phyloP scores from a whole-genome alignment of 2,888 invertebrate species.

The Chaitophorus viminalis region DNA sequence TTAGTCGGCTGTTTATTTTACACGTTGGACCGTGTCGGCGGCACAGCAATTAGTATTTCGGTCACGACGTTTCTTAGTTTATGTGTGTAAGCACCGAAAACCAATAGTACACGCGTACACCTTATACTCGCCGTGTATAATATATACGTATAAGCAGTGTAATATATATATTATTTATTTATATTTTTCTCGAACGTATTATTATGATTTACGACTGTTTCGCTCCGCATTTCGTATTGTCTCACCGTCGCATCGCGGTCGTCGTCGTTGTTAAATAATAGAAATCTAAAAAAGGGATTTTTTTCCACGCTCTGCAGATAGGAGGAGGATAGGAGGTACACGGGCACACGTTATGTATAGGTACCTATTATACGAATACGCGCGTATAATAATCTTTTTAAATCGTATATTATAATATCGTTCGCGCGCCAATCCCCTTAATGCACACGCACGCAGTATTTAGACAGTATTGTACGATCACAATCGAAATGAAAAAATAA shows the following conservation, averaged over 20 bases:
- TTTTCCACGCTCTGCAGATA: too few relatives aligned
- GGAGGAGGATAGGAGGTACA: too few relatives aligned
- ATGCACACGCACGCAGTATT: neutral
- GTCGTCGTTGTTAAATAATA: slow-evolving; percentile 23
- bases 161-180: slow-evolving; percentile 33
- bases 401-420: neutral
- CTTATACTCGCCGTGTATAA: neutral
- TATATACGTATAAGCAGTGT: too few relatives aligned
- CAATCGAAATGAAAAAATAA: neutral
- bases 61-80: slow-evolving; percentile 37
- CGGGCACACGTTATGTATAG: neutral
- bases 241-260: neutral
- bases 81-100: slow-evolving; percentile 7
- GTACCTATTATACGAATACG: too few relatives aligned
- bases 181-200: slow-evolving; percentile 14
- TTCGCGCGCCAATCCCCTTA: neutral
- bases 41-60: slow-evolving; percentile 53
- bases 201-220: slow-evolving; percentile 40
- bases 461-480: neutral
- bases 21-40: slow-evolving; percentile 31
- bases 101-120: slow-evolving; percentile 20
- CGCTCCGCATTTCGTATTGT: neutral
- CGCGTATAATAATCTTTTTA: neutral
- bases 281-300: slow-evolving; percentile 18
- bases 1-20: slow-evolving; percentile 33